Conservation (phyloP, 2,113 vertebrate species). For the Alethe castanea region DNA sequence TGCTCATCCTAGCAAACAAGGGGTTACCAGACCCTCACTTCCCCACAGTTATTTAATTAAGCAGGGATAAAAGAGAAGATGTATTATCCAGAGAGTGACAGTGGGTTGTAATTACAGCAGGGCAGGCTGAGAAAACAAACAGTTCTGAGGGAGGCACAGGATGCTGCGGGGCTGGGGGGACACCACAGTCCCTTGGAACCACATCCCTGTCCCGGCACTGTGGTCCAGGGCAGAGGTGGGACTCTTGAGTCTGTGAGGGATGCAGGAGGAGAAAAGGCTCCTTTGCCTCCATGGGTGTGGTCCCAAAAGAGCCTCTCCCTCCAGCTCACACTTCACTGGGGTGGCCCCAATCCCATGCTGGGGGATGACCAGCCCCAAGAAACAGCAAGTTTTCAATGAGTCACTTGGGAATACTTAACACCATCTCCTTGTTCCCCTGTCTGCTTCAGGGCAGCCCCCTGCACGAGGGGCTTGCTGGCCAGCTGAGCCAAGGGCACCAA, state of each 20-base stretch:
- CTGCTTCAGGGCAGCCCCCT: not conserved
- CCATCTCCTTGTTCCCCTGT: rapidly evolving
- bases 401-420: not conserved
- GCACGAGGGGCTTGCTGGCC: not conserved
- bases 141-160: rapidly evolving
- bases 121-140: conserved; percentile 2
- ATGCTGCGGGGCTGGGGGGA: rapidly evolving
- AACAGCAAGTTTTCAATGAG: not conserved
- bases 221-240: not conserved
- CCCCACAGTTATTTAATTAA: conserved; percentile 41
- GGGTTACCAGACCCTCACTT: conserved; percentile 3
- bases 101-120: conserved; percentile 10
- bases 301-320: not conserved
- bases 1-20: not conserved
- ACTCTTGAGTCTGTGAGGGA: rapidly evolving
- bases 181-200: rapidly evolving
- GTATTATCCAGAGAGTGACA: not conserved
- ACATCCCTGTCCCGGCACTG: rapidly evolving
- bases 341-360: rapidly evolving
- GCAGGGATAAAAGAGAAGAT: not conserved
- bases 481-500: not conserved
- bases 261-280: not conserved
- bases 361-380: not conserved
- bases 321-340: not conserved
- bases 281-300: not conserved